Base-by-base conservation (phyloP, 2,888 invertebrate genomes). In the Clanis bilineata region DNA sequence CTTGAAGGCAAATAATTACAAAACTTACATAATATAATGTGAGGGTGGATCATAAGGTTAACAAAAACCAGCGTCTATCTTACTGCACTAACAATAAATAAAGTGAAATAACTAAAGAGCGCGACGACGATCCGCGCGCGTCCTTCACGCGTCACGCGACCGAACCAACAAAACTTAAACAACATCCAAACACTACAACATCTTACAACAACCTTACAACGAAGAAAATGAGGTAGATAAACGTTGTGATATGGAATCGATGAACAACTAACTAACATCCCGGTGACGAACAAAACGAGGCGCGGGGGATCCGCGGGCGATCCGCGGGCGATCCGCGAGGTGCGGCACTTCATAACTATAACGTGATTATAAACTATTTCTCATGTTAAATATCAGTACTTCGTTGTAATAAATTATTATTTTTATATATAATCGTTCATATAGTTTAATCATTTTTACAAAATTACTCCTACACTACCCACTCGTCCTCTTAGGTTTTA, bases 161-260 rank as follows among this genome's bases (percentile, higher is more conserved):
- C 21, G 18, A 28, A 51, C 28, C 10, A 28, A 51, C 28, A n/a
- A 51, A 51, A 51, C 51, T 32, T 51, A 51, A 51, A 32, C 32
- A 51, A 51, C 18, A 25, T 25, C 76, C 69, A 84, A 83, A 79
- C 80, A 80, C 75, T 73, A 78, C 83, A 87, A 83, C 75, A 81
- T 80, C 83, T 88, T 86, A 86, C n/a, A 86, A 79, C 78, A 85
- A 87, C 71, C 88, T 86, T 89, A 88, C 77, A 84, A 85, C 84
- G 81, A 86, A 86, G 82, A 85, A 88, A 89, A 90, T 92, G 91
- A 92, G 91, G 91, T 92, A 92, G 91, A 88, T 91, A 83, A 68
- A 79, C 73, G 89, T 90, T 90, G 91, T 91, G 91, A 91, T 92
- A 91, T 91, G 90, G 85, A 88, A 81, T 86, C 44, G 36, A 64